Base-by-base conservation (phyloP, 2,888 invertebrate genomes). In the Atethmia centrago region DNA sequence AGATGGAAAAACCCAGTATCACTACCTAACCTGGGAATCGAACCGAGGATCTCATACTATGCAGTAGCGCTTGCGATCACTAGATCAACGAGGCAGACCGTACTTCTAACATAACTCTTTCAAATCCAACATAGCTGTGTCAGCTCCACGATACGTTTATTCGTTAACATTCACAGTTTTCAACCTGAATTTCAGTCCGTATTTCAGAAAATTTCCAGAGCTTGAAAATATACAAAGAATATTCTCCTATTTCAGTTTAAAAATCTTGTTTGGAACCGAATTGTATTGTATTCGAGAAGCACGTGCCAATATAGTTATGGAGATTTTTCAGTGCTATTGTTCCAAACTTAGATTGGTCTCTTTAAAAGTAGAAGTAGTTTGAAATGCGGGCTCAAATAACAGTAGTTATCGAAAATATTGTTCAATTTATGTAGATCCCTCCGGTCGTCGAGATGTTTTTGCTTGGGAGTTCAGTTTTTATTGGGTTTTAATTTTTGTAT, bases 211-310 rank as follows among this genome's bases (percentile, higher is more conserved):
- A 56, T 45, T 71, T 51, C 25, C 28, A 55, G 0, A 82, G 71
- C 74, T 75, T 59, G 78, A 66, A 86, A 80, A 86, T 79, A 82
- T 59, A 55, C 68, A 77, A 70, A 62, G 73, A 75, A 72, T 63
- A 69, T 79, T 78, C 58, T 47, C 62, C 78, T 51, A 80, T 84
- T 80, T 78, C 76, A 59, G 77, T 86, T 85, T 85, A 58, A 80
- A 80, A 85, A 80, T 77, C 86, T 86, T 84, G 80, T 86, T 85
- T 80, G 42, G 28, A 16, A 80, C 72, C 56, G 49, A 80, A 82
- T 82, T 25, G 62, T 79, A 72, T 83, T 86, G 80, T 78, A 72
- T 70, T 70, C 56, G 74, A 70, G 78, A 74, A 80, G 84, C 84
- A 85, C 82, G 84, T 85, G 80, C 56, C 68, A 75, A 82, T 80